Base-by-base conservation (phyloP, 2,888 invertebrate species). In the Dione vanillae region DNA sequence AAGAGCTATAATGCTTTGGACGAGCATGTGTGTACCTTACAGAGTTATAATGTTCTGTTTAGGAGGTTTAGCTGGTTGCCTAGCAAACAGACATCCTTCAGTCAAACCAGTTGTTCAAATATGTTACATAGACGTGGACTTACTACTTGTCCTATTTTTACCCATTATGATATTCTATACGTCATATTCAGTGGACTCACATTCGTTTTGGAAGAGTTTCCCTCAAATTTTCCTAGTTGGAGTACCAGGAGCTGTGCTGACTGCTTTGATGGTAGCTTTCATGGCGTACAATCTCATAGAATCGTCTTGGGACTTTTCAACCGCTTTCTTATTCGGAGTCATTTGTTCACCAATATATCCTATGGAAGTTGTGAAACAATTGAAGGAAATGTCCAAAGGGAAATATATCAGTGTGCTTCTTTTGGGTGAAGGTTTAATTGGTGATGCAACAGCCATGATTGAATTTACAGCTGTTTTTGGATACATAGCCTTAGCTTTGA, bases 261-360 rank as follows among this genome's bases (percentile, higher is more conserved):
- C 91, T 0, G 86, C 90, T 0, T n/a, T 87, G 0, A 86, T 90
- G 74, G 84, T 79, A 0, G 87, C 86, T 0, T 90, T 90, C 11
- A 90, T 93, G 88, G 88, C 91, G 0, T 89, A 78, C 70, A 85
- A 89, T 58, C 73, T 92, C 14, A 86, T 92, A 8, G 92, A 91
- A 76, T 71, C 84, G 0, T 80, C 87, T 0, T 93, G 92, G 92
- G 82, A 81, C 69, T 86, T 90, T 9, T 73, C 87, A 0, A 88
- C 87, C 0, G 85, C 91, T 0, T 61, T 89, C 0, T 75, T 93
- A 0, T 93, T 91, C 58, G 92, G 92, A 0, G 79, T 91, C 0
- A 83, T 90, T 0, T 92, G 91, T 69, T 85, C 90, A 0, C 91
- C 92, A 0, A 90, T 91, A 49, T 91, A 92, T 69, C 91, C 92